phyloP scores from a whole-genome alignment of 2,113 vertebrate genomes.

The Myocastor coypus region DNA sequence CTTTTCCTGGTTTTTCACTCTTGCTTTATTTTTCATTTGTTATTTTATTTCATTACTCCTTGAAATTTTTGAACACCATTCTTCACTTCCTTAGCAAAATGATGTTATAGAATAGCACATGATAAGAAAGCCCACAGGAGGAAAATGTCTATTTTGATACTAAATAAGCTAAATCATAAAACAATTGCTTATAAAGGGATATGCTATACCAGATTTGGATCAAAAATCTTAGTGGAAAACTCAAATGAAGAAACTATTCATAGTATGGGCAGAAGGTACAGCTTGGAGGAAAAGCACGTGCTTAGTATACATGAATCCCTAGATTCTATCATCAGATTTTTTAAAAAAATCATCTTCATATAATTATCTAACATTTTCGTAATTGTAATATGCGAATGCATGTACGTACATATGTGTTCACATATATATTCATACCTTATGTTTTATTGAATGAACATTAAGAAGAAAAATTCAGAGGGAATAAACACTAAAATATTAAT shows the following conservation, averaged over 20 bases:
- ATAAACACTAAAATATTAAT: conserved; percentile 16
- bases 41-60: neutral
- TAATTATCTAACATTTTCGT: neutral
- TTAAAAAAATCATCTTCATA: neutral
- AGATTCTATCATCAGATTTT: neutral
- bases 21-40: neutral
- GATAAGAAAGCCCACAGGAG: conserved; percentile 1
- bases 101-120: neutral
- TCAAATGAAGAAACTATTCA: conserved; percentile 3
- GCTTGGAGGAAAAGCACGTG: neutral
- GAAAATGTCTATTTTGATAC: neutral
- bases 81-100: neutral
- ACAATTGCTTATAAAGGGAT: conserved; percentile 13
- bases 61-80: neutral
- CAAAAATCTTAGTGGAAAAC: neutral
- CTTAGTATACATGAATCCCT: neutral
- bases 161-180: neutral
- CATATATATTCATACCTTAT: neutral
- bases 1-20: neutral
- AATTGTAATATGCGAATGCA: neutral
- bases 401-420: neutral
- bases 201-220: conserved; percentile 9
- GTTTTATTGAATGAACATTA: conserved; percentile 12
- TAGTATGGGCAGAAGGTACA: neutral
- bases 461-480: neutral